A percentile compares a stretch with the other conserved stretches of the same genome.
These are phyloP conservation scores for Leptobrachium leishanense DNA, from an alignment of 2,113 vertebrate species.

Conservation along the genomic window DNA sequence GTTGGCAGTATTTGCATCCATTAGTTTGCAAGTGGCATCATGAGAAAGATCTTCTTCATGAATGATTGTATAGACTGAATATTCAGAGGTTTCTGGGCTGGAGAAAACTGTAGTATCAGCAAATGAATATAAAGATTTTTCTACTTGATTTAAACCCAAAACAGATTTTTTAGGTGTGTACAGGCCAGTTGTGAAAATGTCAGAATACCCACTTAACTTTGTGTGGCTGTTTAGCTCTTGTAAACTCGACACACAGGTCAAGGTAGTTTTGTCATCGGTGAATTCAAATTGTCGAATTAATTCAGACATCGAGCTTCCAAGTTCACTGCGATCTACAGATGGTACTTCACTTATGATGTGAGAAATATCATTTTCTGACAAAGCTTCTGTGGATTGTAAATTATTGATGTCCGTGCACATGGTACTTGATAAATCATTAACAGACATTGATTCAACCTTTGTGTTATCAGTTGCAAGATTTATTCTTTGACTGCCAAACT, in stretches of 20 bases:
- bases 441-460: constrained; percentile 39
- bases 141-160: constrained; percentile 38
- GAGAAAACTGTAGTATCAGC: constrained; percentile 52
- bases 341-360: constrained; percentile 86
- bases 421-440: constrained; percentile 47
- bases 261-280: constrained; percentile 60
- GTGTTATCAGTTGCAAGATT: not conserved
- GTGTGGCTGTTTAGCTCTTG: constrained; percentile 34
- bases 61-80: constrained; percentile 66
- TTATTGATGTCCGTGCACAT: constrained; percentile 47
- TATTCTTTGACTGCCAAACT: not conserved
- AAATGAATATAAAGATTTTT: constrained; percentile 53
- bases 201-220: constrained; percentile 16
- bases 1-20: constrained; percentile 52
- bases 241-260: constrained; percentile 51
- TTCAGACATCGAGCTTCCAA: constrained; percentile 79
- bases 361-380: constrained; percentile 84
- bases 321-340: constrained; percentile 71
- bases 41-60: constrained; percentile 71
- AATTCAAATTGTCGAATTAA: constrained; percentile 80
- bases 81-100: constrained; percentile 74
- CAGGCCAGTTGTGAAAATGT: not conserved
- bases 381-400: constrained; percentile 59
- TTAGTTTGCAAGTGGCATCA: constrained; percentile 59
- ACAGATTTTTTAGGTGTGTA: constrained; percentile 48